A percentile compares a stretch with the other conserved stretches of the same genome.
phyloP scores from a whole-genome alignment of 2,888 invertebrate genomes.

The Diaphora mendica region DNA sequence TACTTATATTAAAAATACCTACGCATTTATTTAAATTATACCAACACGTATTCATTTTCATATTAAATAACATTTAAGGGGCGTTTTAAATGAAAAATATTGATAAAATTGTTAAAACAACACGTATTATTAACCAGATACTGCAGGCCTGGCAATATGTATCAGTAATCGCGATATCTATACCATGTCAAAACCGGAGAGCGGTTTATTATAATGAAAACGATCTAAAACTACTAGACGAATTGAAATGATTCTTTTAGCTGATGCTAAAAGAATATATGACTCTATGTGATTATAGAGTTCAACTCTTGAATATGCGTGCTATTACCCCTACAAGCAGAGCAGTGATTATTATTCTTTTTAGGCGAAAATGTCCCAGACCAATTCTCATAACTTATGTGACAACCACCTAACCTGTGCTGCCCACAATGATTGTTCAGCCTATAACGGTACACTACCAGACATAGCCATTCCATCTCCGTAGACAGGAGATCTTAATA shows the following conservation, averaged over 20 bases:
- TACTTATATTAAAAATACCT: not conserved
- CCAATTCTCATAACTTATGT: too few species aligned
- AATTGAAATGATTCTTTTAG: not conserved
- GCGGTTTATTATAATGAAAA: not conserved
- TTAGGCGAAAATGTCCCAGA: too few species aligned
- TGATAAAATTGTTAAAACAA: not conserved
- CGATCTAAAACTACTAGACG: not conserved
- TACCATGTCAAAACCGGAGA: not conserved
- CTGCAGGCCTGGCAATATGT: constrained; percentile 29
- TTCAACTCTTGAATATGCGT: not conserved
- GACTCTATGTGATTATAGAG: too few species aligned
- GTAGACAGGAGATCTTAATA: too few species aligned
- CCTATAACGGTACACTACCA: not conserved
- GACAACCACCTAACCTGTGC: too few species aligned
- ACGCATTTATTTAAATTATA: not conserved
- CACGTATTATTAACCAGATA: constrained; percentile 26
- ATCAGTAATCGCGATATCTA: not conserved
- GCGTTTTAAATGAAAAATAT: not conserved
- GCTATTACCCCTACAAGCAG: not conserved
- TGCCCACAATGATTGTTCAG: not conserved
- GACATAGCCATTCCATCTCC: too few species aligned
- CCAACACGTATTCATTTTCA: not conserved
- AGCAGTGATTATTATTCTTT: not conserved
- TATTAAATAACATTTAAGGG: not conserved
- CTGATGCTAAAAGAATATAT: not conserved